These are phyloP conservation scores for Cotesia vestalis DNA, from an alignment of 1,140 invertebrate species.

Conservation along the genomic window DNA sequence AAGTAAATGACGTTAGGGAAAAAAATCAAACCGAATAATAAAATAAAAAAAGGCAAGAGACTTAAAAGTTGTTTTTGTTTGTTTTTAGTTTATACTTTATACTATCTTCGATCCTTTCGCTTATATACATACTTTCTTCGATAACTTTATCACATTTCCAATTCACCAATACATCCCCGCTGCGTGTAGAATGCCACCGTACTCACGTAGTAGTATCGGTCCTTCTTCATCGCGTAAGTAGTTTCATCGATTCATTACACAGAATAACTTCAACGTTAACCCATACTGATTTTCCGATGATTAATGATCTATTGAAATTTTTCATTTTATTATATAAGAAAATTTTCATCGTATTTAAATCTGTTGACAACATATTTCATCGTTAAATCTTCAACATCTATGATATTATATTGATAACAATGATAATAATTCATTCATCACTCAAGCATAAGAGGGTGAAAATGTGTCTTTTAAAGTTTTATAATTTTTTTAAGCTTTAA, in stretches of 20 bases:
- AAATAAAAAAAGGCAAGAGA: too few species aligned
- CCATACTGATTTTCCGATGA: conserved; percentile 1
- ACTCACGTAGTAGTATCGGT: not conserved
- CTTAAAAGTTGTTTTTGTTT: not conserved
- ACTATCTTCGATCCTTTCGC: conserved; percentile 8
- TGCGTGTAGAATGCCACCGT: not conserved
- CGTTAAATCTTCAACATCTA: not conserved
- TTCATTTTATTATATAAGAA: not conserved
- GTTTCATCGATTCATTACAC: conserved; percentile 15
- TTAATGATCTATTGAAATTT: conserved; percentile 26
- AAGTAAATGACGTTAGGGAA: not conserved
- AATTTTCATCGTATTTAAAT: not conserved
- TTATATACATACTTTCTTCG: not conserved
- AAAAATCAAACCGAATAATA: not conserved
- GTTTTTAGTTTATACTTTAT: not conserved
- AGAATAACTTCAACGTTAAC: not conserved
- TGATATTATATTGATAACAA: too few species aligned
- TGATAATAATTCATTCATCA: too few species aligned
- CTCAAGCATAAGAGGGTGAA: too few species aligned
- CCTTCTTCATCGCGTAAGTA: not conserved
- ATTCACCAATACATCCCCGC: not conserved
- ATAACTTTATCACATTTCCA: conserved; percentile 15
- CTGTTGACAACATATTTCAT: not conserved
- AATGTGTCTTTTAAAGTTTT: too few species aligned
- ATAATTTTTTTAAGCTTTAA: too few species aligned